These are phyloP conservation scores for Nothobranchius kuhntae DNA, from an alignment of 2,113 vertebrate genomes.

Conservation along the genomic window DNA sequence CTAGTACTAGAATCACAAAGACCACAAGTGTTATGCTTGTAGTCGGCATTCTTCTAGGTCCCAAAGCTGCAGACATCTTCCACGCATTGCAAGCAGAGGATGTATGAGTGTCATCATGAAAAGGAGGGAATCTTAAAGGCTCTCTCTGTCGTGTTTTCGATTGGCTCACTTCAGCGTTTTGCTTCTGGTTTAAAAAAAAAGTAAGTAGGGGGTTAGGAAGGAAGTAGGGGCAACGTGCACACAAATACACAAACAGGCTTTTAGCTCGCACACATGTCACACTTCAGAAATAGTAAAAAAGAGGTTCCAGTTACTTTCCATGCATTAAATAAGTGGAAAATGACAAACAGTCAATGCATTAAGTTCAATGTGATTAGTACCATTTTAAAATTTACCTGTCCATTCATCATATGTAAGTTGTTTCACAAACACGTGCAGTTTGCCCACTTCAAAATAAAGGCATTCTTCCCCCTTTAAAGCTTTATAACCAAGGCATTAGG, in stretches of 20 bases:
- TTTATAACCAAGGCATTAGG: no score
- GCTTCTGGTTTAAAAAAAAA: conserved; percentile 13
- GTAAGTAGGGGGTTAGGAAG: conserved; percentile 16
- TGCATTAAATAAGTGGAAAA: conserved; percentile 15
- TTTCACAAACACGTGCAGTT: no score
- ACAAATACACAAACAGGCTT: conserved; percentile 30
- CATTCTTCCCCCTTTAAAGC: no score
- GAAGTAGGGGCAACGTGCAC: conserved; percentile 41
- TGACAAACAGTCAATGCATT: conserved; percentile 5
- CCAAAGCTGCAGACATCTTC: conserved; percentile 50
- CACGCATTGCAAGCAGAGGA: conserved; percentile 56
- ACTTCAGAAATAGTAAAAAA: conserved; percentile 29
- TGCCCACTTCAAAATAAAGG: no score
- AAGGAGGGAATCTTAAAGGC: conserved; percentile 59
- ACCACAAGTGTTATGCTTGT: conserved; percentile 53
- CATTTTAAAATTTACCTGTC: no score
- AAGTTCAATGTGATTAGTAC: background rate
- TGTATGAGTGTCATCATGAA: conserved; percentile 49
- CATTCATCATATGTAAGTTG: no score
- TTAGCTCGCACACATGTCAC: conserved; percentile 20
- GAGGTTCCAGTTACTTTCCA: conserved; percentile 43
- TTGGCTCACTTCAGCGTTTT: conserved; percentile 58
- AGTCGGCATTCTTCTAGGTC: conserved; percentile 55
- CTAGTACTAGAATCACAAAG: conserved; percentile 53
- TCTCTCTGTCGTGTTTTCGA: conserved; percentile 56